Evolutionary conservation across 2,113 vertebrate species (phyloP).

Genomic region (Barnardius zonarius): DNA sequence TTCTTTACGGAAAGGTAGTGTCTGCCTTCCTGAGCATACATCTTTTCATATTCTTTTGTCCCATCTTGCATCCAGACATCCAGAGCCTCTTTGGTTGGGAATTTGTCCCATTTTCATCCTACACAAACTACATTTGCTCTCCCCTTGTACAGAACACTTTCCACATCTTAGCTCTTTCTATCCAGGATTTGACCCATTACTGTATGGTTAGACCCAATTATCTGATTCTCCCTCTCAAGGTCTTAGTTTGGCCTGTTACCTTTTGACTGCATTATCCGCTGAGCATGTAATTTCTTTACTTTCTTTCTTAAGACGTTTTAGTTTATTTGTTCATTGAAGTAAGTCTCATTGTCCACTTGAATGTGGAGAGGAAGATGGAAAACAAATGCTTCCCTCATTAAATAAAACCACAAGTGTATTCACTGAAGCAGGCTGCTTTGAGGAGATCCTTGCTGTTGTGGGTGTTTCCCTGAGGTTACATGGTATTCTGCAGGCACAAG

Average conservation of each 20-base stretch:
- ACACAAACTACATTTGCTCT: not conserved
- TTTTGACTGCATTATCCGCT: not conserved
- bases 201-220: not conserved
- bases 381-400: not conserved
- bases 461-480: not conserved
- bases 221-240: not conserved
- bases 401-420: not conserved
- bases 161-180: not conserved
- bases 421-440: not conserved
- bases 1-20: not conserved
- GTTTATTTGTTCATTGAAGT: not conserved
- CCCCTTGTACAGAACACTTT: not conserved
- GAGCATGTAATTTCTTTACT: not conserved
- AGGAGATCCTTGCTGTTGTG: not conserved
- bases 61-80: not conserved
- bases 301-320: not conserved
- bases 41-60: not conserved
- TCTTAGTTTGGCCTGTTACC: not conserved
- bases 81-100: not conserved
- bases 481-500: not conserved
- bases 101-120: not conserved
- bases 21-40: not conserved
- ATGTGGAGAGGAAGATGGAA: not conserved
- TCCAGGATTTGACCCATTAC: not conserved
- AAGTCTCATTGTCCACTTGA: not conserved